A percentile compares a stretch with the other conserved stretches of the same genome.
Conservation (phyloP, 2,888 invertebrate genomes). For the Ephialtes manifestator region DNA sequence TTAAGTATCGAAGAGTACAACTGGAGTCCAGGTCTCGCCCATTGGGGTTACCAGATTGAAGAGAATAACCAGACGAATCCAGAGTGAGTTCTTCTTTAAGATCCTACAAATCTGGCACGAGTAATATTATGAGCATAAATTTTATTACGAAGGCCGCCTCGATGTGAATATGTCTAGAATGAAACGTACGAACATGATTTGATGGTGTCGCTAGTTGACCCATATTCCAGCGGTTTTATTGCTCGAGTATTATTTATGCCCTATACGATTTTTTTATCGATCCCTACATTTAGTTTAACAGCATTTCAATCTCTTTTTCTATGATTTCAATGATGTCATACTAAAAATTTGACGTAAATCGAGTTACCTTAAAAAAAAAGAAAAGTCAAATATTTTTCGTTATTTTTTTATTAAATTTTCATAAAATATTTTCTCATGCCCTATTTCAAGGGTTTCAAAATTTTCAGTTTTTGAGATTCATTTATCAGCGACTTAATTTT, state of each 20-base stretch:
- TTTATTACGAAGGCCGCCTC: neutral
- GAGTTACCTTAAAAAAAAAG: too few species aligned
- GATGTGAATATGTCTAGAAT: neutral
- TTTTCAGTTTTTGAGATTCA: too few species aligned
- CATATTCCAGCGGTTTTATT: conserved; percentile 6
- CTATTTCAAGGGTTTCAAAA: too few species aligned
- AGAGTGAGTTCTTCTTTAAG: conserved; percentile 74
- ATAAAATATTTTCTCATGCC: too few species aligned
- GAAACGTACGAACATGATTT: neutral
- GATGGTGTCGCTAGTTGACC: neutral
- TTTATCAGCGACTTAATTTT: too few species aligned
- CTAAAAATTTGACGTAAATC: neutral
- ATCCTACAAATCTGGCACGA: conserved; percentile 25
- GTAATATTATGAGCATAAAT: neutral
- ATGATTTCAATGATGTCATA: neutral
- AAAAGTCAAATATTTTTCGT: too few species aligned
- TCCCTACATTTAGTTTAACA: neutral
- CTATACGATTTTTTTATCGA: conserved; percentile 17
- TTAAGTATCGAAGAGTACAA: conserved; percentile 86
- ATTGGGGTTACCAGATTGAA: conserved; percentile 89
- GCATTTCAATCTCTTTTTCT: neutral
- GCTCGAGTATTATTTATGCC: conserved; percentile 1
- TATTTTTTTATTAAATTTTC: too few species aligned
- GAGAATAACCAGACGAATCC: conserved; percentile 77
- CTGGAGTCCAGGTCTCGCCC: conserved; percentile 89